These are phyloP conservation scores for Brenthis daphne DNA, from an alignment of 2,888 invertebrate genomes.

Conservation along the genomic window DNA sequence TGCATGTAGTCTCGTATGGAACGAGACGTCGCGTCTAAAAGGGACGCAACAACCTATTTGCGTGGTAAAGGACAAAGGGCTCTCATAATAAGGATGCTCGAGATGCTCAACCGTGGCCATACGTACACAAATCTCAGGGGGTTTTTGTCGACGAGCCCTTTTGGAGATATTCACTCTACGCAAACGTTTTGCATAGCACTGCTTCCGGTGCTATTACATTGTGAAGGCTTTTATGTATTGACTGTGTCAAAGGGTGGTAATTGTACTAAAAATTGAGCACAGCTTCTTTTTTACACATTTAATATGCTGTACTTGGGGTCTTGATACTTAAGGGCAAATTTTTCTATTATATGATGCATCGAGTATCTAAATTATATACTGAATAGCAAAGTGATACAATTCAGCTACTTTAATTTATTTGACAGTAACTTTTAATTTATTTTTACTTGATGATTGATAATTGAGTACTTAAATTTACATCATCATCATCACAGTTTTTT, in stretches of 20 bases:
- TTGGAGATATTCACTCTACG: background rate
- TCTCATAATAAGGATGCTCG: conserved; percentile 28
- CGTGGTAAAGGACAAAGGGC: conserved; percentile 30
- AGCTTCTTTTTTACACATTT: too few species aligned
- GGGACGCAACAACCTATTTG: conserved; percentile 28
- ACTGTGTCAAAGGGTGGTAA: background rate
- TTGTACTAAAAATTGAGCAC: too few species aligned
- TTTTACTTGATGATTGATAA: too few species aligned
- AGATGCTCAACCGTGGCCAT: conserved; percentile 11
- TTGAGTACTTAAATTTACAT: too few species aligned
- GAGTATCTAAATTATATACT: too few species aligned
- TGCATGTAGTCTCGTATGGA: background rate
- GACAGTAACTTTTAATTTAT: too few species aligned
- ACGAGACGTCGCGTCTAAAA: conserved; percentile 10
- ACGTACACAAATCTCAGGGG: conserved; percentile 5
- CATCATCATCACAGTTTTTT: too few species aligned
- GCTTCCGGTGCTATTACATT: conserved; percentile 6
- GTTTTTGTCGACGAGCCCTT: background rate
- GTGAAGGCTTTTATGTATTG: background rate
- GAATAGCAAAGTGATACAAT: too few species aligned
- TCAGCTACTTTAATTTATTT: too few species aligned
- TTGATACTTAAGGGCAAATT: too few species aligned
- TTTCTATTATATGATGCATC: too few species aligned
- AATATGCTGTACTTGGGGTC: too few species aligned
- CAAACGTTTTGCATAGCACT: conserved; percentile 5